Percentiles rank a stretch among this genome's conserved stretches.
Conservation (phyloP, 2,888 invertebrate species). For the Abscondita cerata region DNA sequence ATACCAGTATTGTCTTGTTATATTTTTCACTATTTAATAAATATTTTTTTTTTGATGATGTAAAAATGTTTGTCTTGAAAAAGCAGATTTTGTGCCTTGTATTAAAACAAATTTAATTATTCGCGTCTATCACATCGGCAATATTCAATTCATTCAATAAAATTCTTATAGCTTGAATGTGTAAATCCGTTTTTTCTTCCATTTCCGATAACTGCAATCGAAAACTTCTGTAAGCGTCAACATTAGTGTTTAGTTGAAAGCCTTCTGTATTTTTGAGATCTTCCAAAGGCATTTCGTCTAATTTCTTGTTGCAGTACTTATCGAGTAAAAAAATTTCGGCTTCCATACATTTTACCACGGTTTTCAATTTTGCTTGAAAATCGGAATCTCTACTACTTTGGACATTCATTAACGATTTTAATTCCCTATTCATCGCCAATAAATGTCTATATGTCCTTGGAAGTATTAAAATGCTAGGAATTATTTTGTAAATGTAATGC, state of each 20-base stretch:
- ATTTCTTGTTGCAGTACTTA: conserved; percentile 24
- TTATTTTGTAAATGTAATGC: conserved; percentile 57
- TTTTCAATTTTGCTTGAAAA: conserved; percentile 11
- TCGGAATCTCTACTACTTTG: background rate
- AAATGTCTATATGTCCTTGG: conserved; percentile 36
- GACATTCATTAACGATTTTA: background rate
- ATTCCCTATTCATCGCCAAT: background rate
- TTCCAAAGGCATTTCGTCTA: conserved; percentile 10
- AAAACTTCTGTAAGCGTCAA: conserved; percentile 35
- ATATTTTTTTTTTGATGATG: too few relatives aligned
- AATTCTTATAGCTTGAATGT: too few relatives aligned
- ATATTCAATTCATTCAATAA: background rate
- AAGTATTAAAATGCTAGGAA: conserved; percentile 52
- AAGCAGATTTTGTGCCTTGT: too few relatives aligned
- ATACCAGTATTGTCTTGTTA: too few relatives aligned
- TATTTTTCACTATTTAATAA: too few relatives aligned
- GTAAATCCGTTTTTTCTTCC: conserved; percentile 44
- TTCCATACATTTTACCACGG: conserved; percentile 38
- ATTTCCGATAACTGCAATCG: conserved; percentile 38
- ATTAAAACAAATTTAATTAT: too few relatives aligned
- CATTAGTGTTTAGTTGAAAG: conserved; percentile 15
- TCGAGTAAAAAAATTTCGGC: conserved; percentile 40
- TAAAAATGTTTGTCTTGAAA: too few relatives aligned
- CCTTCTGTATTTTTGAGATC: conserved; percentile 3
- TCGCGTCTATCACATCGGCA: background rate